A percentile compares a stretch with the other conserved stretches of the same genome.
Conservation (phyloP, 2,797 vertebrate species). For the Amazonetta brasiliensis region DNA sequence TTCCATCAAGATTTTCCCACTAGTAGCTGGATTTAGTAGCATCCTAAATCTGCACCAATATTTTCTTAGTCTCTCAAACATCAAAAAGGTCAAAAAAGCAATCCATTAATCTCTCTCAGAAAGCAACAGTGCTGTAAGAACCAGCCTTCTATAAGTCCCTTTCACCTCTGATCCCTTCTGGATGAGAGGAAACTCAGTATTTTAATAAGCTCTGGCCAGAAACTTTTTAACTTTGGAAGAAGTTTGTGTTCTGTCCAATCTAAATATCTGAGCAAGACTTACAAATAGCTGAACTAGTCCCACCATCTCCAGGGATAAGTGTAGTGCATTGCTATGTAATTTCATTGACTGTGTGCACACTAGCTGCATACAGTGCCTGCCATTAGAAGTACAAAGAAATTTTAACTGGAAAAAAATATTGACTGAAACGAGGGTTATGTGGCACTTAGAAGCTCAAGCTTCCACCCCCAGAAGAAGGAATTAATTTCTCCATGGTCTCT, state of each 20-base stretch:
- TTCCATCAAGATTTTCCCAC: background rate
- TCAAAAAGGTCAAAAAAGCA: background rate
- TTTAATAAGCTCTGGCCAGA: background rate
- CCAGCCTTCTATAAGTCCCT: background rate
- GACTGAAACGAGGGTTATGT: background rate
- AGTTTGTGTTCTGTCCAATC: background rate
- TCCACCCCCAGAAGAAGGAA: background rate
- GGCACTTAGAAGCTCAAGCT: background rate
- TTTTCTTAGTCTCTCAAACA: background rate
- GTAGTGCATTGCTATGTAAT: background rate
- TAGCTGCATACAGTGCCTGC: background rate
- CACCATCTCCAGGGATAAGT: background rate
- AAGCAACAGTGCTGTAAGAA: background rate
- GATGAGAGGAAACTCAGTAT: background rate
- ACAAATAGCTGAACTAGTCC: background rate
- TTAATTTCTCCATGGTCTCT: background rate
- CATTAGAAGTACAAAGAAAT: background rate
- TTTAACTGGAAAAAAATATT: background rate
- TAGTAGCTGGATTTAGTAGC: background rate
- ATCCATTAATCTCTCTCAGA: background rate
- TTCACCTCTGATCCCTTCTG: background rate
- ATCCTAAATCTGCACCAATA: background rate
- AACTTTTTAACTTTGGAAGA: background rate
- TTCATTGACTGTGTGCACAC: background rate
- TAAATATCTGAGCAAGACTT: conserved; percentile 16